A percentile compares a stretch with the other conserved stretches of the same genome.
phyloP scores from a whole-genome alignment of 2,888 invertebrate species.

The Mechanitis messenoides region DNA sequence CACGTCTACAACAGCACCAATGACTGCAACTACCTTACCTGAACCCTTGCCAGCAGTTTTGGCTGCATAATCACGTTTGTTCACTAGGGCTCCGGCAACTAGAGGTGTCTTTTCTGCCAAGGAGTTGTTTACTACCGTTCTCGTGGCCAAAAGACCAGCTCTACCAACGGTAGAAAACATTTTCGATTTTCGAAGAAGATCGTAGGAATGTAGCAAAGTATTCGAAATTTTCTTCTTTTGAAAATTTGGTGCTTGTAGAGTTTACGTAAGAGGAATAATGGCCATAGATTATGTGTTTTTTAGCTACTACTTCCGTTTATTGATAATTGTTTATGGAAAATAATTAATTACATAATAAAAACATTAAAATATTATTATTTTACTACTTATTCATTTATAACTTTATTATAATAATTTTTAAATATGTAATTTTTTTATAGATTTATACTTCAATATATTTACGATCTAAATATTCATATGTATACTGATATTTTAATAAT shows the following conservation, averaged over 20 bases:
- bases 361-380: too few species aligned
- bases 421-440: too few species aligned
- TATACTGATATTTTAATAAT: too few species aligned
- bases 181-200: conserved; percentile 51
- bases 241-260: conserved; percentile 42
- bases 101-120: conserved; percentile 75
- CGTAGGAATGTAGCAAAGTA: conserved; percentile 45
- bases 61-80: conserved; percentile 67
- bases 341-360: too few species aligned
- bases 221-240: conserved; percentile 55
- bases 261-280: conserved; percentile 42
- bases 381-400: too few species aligned
- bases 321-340: conserved; percentile 2
- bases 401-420: too few species aligned
- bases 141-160: conserved; percentile 70
- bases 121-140: conserved; percentile 64
- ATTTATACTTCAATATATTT: too few species aligned
- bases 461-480: too few species aligned
- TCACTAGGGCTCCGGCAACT: conserved; percentile 59
- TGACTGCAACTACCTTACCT: conserved; percentile 93
- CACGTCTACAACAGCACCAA: conserved; percentile 98
- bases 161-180: conserved; percentile 74
- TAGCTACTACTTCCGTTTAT: background rate
- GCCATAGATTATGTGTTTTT: conserved; percentile 24
- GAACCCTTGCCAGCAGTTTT: conserved; percentile 50